Conservation (phyloP, 2,888 invertebrate species). For the Neria commutata region DNA sequence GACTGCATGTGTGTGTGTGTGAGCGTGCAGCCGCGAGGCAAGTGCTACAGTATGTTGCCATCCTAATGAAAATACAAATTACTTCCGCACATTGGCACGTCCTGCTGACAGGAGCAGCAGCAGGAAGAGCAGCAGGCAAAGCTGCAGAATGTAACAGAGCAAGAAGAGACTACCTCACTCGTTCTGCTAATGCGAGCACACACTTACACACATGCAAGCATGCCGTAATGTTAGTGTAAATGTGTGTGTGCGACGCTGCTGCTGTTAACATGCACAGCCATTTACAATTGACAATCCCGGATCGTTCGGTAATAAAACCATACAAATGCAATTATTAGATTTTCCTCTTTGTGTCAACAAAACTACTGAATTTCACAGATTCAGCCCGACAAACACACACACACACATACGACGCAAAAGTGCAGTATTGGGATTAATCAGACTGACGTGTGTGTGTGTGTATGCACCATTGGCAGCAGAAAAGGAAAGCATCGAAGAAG, state of each 20-base stretch:
- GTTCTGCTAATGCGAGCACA: background rate
- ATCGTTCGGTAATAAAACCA: constrained; percentile 38
- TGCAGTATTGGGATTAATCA: too few species aligned
- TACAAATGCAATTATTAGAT: constrained; percentile 47
- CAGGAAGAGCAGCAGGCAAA: background rate
- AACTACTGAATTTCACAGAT: too few species aligned
- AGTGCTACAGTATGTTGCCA: constrained; percentile 37
- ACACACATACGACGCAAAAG: too few species aligned
- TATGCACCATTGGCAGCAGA: too few species aligned
- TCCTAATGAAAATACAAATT: constrained; percentile 58
- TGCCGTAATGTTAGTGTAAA: constrained; percentile 9
- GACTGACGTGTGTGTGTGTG: too few species aligned
- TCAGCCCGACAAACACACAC: too few species aligned
- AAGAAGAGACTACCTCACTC: too few species aligned
- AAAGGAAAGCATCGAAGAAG: too few species aligned
- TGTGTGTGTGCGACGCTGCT: constrained; percentile 16
- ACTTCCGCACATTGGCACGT: constrained; percentile 58
- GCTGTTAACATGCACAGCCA: constrained; percentile 19
- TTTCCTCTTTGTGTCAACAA: constrained; percentile 33
- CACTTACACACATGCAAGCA: constrained; percentile 11
- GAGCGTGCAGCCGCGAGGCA: too few species aligned
- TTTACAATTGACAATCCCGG: constrained; percentile 29
- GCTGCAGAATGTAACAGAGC: too few species aligned
- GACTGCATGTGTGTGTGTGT: too few species aligned
- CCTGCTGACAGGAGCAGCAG: constrained; percentile 32